Evolutionary conservation across 2,888 invertebrate genomes (phyloP).

Genomic region (Sinopyrophorus schimmeli): DNA sequence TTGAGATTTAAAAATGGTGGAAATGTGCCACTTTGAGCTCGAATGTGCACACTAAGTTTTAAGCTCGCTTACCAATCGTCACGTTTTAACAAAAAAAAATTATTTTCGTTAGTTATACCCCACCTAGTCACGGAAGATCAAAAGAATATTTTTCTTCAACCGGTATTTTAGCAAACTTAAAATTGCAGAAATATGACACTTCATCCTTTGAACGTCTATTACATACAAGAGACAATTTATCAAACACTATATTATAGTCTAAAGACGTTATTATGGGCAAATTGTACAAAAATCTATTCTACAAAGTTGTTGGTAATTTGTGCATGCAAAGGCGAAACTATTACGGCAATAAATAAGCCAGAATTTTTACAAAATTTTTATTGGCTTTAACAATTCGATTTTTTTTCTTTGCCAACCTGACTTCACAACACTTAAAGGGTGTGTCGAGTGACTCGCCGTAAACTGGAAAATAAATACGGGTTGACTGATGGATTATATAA

Average conservation of each 20-base stretch:
- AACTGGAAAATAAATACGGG: slow-evolving; percentile 10
- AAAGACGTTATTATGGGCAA: slow-evolving; percentile 22
- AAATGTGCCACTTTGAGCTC: no score
- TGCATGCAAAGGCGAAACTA: slow-evolving; percentile 18
- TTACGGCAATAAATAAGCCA: slow-evolving; percentile 16
- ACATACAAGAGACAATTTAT: slow-evolving; percentile 19
- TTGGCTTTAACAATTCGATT: slow-evolving; percentile 14
- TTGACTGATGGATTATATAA: slow-evolving; percentile 3
- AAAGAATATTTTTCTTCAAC: no score
- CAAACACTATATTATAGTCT: slow-evolving; percentile 16
- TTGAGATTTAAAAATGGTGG: no score
- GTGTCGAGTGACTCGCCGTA: slow-evolving; percentile 10
- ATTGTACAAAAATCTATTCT: slow-evolving; percentile 9
- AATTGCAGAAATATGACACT: no score
- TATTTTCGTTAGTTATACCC: no score
- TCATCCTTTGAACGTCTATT: no score
- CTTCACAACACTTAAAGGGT: slow-evolving; percentile 6
- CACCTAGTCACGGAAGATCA: no score
- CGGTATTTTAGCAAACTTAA: no score
- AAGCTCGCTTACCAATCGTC: no score
- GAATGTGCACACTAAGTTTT: no score
- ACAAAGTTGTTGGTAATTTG: slow-evolving; percentile 21
- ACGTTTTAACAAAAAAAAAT: no score
- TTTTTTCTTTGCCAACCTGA: slow-evolving; percentile 3
- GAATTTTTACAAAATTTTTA: slow-evolving; percentile 11